Base-by-base conservation (phyloP, 2,113 vertebrate species). In the Porphyrio hochstetteri region DNA sequence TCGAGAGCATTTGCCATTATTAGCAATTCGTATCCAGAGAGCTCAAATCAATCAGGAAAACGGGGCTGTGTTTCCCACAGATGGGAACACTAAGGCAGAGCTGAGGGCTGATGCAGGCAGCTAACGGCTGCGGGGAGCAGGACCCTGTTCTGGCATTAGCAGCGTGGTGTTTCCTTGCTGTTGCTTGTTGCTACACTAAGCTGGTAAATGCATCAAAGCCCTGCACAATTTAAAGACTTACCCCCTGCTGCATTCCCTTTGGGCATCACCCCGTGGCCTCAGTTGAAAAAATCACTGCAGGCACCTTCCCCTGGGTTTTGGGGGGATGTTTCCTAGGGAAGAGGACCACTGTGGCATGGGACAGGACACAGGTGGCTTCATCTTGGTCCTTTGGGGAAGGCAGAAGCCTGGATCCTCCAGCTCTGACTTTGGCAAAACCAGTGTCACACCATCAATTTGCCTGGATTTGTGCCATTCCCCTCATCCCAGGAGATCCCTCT, bases 331-430 rank as follows among this genome's bases (percentile, higher is more conserved):
- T 23, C 67, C 44, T 50, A 3, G 48, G 1, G 9, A 7, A 6
- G 40, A 18, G 0, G 52, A 28, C 11, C 7, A 20, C n/a, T 29
- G 3, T 48, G 17, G 3, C 7, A 16, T 0, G 42, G 48, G 29
- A 50, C 14, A n/a, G 48, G 31, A 18, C 28, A 13, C 6, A 27
- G 50, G 5, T 1, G 2, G 57, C 18, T 42, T 33, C 86, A 23
- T 8, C n/a, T 55, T 70, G 7, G 7, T n/a, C 28, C 52, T n/a
- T 7, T 4, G 0, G 7, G 38, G 14, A 56, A 53, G 9, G 23
- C 33, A 16, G 31, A 23, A 13, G 33, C 53, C 35, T 3, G 17
- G 11, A 35, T 28, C 33, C 28, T 82, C 12, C 60, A 27, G 19
- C 28, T 19, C 31, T 17, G n/a, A 1, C 53, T 59, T 23, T 19